Evolutionary conservation across 2,113 vertebrate genomes (phyloP).

Genomic region (Neogale vison): DNA sequence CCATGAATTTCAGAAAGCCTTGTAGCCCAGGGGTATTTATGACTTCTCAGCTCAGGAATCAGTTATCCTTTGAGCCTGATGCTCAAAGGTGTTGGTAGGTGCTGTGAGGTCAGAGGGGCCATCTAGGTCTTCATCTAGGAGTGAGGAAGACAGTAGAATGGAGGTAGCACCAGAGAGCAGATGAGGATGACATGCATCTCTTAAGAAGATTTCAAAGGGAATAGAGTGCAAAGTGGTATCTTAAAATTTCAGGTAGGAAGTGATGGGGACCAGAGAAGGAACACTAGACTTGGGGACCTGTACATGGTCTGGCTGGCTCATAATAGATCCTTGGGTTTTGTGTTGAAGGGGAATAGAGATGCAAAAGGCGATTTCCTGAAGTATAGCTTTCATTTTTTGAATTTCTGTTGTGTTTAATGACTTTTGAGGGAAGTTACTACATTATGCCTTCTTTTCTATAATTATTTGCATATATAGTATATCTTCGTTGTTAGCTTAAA

Average conservation of each 20-base stretch:
- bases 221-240: not conserved
- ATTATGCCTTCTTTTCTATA: not conserved
- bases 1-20: not conserved
- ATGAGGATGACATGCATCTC: not conserved
- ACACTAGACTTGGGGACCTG: not conserved
- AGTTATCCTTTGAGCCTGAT: not conserved
- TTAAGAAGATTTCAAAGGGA: not conserved
- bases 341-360: not conserved
- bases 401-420: not conserved
- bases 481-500: not conserved
- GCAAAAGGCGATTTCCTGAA: not conserved
- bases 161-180: not conserved
- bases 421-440: not conserved
- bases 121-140: not conserved
- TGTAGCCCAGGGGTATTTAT: not conserved
- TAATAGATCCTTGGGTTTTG: not conserved
- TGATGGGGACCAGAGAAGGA: not conserved
- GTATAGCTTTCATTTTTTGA: not conserved
- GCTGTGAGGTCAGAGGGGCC: not conserved
- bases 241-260: constrained; percentile 34
- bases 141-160: not conserved
- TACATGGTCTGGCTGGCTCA: not conserved
- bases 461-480: not conserved
- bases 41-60: not conserved
- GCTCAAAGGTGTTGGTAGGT: not conserved